A percentile compares a stretch with the other conserved stretches of the same genome.
These are phyloP conservation scores for Nibea albiflora DNA, from an alignment of 2,113 vertebrate species.

Conservation along the genomic window DNA sequence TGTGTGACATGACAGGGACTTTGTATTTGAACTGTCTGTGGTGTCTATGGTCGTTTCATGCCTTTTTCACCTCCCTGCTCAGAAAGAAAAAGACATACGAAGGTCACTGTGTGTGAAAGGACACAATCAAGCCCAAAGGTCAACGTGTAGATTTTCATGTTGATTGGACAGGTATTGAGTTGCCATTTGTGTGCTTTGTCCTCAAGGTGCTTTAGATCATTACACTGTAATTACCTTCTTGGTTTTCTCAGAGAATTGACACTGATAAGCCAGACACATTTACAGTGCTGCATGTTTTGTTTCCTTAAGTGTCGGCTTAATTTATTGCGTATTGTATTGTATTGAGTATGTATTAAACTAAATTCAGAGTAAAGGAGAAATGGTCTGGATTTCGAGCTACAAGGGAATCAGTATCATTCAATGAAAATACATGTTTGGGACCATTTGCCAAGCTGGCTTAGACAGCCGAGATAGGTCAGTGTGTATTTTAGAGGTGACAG, in stretches of 20 bases:
- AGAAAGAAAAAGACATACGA: neutral
- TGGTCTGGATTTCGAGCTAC: neutral
- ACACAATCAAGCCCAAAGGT: slow-evolving; percentile 4
- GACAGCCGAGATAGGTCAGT: neutral
- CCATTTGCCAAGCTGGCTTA: neutral
- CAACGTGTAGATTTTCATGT: neutral
- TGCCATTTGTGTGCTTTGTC: slow-evolving; percentile 23
- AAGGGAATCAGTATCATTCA: neutral
- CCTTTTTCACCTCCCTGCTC: neutral
- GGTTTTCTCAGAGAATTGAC: neutral
- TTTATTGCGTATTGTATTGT: neutral
- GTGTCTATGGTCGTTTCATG: neutral
- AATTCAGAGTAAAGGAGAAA: neutral
- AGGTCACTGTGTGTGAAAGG: neutral
- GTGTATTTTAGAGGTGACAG: slow-evolving; percentile 27
- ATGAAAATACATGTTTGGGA: neutral
- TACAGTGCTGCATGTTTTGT: neutral
- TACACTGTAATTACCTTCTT: slow-evolving; percentile 23
- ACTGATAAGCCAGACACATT: neutral
- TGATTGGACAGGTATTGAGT: slow-evolving; percentile 21
- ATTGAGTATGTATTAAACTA: neutral
- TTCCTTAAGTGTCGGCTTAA: neutral
- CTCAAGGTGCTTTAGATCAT: slow-evolving; percentile 3
- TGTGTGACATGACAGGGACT: no score
- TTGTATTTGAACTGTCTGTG: neutral